Evolutionary conservation across 1,140 invertebrate genomes (phyloP), one percentile per base, ranked within the genome.

Genomic region (Meloidogyne hapla): DNA sequence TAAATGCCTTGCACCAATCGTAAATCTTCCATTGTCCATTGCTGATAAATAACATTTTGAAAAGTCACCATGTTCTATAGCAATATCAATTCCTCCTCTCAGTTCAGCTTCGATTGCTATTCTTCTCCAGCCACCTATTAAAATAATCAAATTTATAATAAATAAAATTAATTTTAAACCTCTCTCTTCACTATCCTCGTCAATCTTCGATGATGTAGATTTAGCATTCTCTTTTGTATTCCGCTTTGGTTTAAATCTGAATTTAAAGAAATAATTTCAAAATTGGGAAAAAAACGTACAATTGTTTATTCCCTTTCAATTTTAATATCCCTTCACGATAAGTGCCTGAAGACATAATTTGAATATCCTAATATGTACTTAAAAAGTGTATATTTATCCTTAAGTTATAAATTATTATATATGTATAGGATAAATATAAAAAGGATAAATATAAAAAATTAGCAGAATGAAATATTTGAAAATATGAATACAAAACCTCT

Each of bases 11-110:
- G 77, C 38, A 18, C 81, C 81, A 42, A 83, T 26, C n/a, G 73
- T 83, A 40, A 83, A 83, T 56, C 73, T 79, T 61, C 81, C 81
- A 70, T 77, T 83, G 72, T 83, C 81, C 42, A 63, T 9, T 3
- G 81, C 79, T 6, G 80, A 28, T 28, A 83, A 45, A 76, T 83
- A 83, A 64, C 79, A 78, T 33, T 65, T 56, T 26, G 77, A 79
- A 63, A 65, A 74, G 61, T 82, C 81, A 8, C 81, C 81, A 21
- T 67, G 63, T 67, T 82, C 81, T 25, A 82, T 72, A 12, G 74
- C 68, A 42, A 82, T 18, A 25, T 82, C 81, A 33, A 76, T 81
- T 28, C 81, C 81, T 5, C 81, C 81, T n/a, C 69, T 61, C 18
- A 82, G 38, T 33, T 82, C 81, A 8, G 64, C 33, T 40, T 83